Percentiles rank a stretch among this genome's conserved stretches.
phyloP scores from a whole-genome alignment of 2,797 vertebrate genomes.

The Phataginus tetradactyla region DNA sequence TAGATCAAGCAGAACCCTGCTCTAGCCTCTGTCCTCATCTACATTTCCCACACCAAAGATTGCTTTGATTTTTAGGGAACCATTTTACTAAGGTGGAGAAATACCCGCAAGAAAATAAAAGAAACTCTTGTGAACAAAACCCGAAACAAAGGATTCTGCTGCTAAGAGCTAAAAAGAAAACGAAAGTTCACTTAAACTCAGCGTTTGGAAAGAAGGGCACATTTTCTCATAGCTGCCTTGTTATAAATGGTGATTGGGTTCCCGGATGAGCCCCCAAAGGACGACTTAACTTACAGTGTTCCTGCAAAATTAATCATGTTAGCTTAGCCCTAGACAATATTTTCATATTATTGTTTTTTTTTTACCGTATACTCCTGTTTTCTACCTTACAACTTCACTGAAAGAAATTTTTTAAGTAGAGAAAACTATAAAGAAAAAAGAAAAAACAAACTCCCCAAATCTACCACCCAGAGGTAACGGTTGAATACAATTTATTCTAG shows the following conservation, averaged over 20 bases:
- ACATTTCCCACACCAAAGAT: not conserved
- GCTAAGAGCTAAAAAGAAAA: conserved; percentile 42
- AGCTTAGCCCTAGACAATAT: conserved; percentile 50
- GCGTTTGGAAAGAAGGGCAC: conserved; percentile 56
- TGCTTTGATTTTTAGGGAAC: conserved; percentile 42
- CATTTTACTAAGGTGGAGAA: conserved; percentile 1
- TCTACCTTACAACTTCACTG: not conserved
- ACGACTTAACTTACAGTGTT: conserved; percentile 41
- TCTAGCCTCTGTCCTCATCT: not conserved
- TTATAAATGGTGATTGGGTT: conserved; percentile 70
- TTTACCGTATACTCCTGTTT: not conserved
- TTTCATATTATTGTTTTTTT: conserved; percentile 21
- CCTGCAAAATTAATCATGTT: conserved; percentile 57
- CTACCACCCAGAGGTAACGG: not conserved
- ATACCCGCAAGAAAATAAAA: conserved; percentile 48
- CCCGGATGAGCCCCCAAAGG: conserved; percentile 70
- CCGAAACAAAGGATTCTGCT: conserved; percentile 38
- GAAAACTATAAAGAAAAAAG: not conserved
- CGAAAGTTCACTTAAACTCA: conserved; percentile 42
- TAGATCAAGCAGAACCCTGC: not conserved
- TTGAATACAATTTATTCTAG: conserved; percentile 40
- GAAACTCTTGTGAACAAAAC: conserved; percentile 60
- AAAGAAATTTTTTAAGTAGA: conserved; percentile 6
- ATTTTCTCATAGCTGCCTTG: conserved; percentile 45
- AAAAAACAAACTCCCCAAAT: not conserved